These are phyloP conservation scores for Micrastur ruficollis DNA, from an alignment of 2,797 vertebrate species.

Conservation along the genomic window DNA sequence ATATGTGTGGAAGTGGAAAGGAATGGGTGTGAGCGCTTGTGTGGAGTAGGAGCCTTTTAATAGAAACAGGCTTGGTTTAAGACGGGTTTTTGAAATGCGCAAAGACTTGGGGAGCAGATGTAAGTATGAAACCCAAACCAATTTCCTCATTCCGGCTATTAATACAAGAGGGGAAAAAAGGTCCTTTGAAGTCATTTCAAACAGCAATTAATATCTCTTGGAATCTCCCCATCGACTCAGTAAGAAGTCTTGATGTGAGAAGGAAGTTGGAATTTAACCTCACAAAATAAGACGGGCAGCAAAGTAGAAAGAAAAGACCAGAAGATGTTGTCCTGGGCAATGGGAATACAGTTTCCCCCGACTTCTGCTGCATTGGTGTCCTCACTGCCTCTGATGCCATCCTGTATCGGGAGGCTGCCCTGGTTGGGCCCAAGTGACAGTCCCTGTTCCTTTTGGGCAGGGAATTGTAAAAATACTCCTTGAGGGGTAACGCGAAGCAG, in stretches of 20 bases:
- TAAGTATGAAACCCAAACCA: background rate
- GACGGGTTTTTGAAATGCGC: background rate
- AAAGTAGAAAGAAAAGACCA: background rate
- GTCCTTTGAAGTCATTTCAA: slow-evolving; percentile 51
- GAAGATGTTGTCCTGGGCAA: accelerated
- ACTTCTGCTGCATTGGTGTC: background rate
- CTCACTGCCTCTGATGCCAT: background rate
- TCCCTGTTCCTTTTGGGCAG: background rate
- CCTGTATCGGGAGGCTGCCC: background rate
- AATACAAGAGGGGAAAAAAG: background rate
- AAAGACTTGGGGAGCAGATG: slow-evolving; percentile 25
- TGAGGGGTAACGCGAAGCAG: accelerated
- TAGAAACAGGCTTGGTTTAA: slow-evolving; percentile 3
- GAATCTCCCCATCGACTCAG: background rate
- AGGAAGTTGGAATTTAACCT: background rate
- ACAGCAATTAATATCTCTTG: background rate
- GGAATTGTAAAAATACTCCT: background rate
- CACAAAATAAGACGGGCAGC: background rate
- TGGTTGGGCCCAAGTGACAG: accelerated
- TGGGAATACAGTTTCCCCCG: accelerated
- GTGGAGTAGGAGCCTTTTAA: slow-evolving; percentile 17
- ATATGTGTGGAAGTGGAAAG: slow-evolving; percentile 30
- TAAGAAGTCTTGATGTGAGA: background rate
- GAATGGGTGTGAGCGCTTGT: background rate
- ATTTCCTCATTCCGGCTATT: slow-evolving; percentile 19